Evolutionary conservation across 2,797 vertebrate species (phyloP), one percentile per base, ranked within the genome.

Genomic region (Todus mexicanus): DNA sequence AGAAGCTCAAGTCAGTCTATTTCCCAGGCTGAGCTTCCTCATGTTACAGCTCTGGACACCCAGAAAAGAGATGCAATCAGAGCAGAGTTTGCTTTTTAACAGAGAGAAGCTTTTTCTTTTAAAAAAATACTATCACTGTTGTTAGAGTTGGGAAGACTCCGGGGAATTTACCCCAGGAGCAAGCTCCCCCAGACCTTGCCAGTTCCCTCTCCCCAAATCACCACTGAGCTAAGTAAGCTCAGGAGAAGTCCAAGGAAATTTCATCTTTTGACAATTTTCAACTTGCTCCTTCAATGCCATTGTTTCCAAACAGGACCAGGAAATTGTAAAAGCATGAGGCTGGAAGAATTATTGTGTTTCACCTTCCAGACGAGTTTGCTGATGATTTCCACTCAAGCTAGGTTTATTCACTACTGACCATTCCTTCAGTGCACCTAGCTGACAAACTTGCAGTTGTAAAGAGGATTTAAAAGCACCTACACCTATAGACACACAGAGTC

Each of bases 1-100:
- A 95, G 72, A 81, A 91, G 94, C 90, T 94, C 42, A 90, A 94
- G 82, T 54, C 90, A 89, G 90, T 85, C 76, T 80, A 12, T 63
- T 94, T 91, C 90, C 71, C 51, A 56, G 90, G 90, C 89, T 76
- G 53, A 47, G 78, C 79, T 95, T 94, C 63, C 85, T 92, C 93
- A 57, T 23, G 6, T 96, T 90, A 95, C 91, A 94, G 90, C 54
- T 75, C 83, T 0, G 4, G 61, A 43, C 2, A 5, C 47, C 51
- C 78, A 42, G 74, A 78, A 89, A 70, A 65, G 74, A 84, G 79
- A 42, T 5, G 13, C 53, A 6, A 40, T 29, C 42, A 26, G 84
- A 59, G 60, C 79, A 27, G 68, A 40, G 81, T 40, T 82, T 73
- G 71, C 42, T 95, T 90, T 85, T 69, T 4, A 48, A 29, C 6